These are phyloP conservation scores for Odontomyia ornata DNA, from an alignment of 2,888 invertebrate species.

Conservation along the genomic window DNA sequence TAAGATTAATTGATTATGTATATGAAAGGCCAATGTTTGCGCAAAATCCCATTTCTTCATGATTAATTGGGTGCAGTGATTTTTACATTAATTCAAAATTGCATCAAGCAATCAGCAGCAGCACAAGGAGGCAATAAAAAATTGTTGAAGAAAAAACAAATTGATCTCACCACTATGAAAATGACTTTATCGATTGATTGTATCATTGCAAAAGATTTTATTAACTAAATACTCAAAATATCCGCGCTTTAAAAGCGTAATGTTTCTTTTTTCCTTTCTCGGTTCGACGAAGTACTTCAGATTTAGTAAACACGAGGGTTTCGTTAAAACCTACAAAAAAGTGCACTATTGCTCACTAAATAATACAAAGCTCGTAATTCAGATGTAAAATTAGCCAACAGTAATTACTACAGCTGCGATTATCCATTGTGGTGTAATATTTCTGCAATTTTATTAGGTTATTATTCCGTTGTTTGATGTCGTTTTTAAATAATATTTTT, in stretches of 20 bases:
- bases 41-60: not conserved
- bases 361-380: too few relatives aligned
- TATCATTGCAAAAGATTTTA: conserved; percentile 39
- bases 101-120: not conserved
- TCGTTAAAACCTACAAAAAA: too few relatives aligned
- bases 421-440: conserved; percentile 3
- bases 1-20: not conserved
- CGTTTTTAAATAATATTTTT: not conserved
- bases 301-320: too few relatives aligned
- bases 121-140: not conserved
- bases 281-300: not conserved
- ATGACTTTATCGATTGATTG: conserved; percentile 43
- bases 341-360: too few relatives aligned
- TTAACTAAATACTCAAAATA: conserved; percentile 9
- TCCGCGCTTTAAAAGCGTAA: not conserved
- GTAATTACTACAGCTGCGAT: not conserved
- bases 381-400: too few relatives aligned
- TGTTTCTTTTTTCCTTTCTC: not conserved
- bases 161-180: conserved; percentile 42
- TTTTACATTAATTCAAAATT: not conserved
- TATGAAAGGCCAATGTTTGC: not conserved
- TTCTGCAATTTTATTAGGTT: not conserved
- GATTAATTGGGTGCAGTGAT: not conserved
- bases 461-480: not conserved
- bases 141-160: not conserved